Evolutionary conservation across 2,797 vertebrate species (phyloP), one percentile per base, ranked within the genome.

Genomic region (Prunella strophiata): DNA sequence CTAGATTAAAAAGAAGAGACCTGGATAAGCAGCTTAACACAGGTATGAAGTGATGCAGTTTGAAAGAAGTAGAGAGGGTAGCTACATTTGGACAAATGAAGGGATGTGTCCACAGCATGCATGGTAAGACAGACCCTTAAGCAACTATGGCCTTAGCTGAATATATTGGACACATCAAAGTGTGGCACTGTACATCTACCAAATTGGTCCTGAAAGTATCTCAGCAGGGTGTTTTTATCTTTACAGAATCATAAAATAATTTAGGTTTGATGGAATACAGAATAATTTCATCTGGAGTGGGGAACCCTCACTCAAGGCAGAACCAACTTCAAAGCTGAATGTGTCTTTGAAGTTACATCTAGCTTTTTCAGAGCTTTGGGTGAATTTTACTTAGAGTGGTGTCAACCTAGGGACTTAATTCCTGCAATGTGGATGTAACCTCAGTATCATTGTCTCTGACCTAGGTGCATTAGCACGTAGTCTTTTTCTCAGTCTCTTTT

Each of bases 311-410:
- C 52, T 90, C 50, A 85, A 17, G 68, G 70, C 75, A 94, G 26
- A 42, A 61, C 13, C 40, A 74, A 16, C 88, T 95, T 96, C 91
- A 96, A 95, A 96, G 68, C 14, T 67, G 61, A 38, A 71, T 42
- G 6, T 25, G 40, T 47, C 73, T 93, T 94, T 93, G 76, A 96
- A 95, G 70, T 57, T 83, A 21, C 34, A 65, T 78, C 21, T 34
- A 66, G 34, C n/a, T 76, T 81, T 30, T 62, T 79, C 66, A 66
- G 84, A 81, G 10, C 5, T 88, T 73, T 59, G 13, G 32, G 23
- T 77, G 43, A 85, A 73, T 78, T 73, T 94, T 66, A 51, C 9
- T 74, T 52, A 38, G 55, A 89, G n/a, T 45, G 6, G 14, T 77
- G 48, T 80, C 72, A 85, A 13, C 7, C 10, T 66, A 48, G 9